phyloP scores from a whole-genome alignment of 2,888 invertebrate species.

The Rhamnusium bicolor region DNA sequence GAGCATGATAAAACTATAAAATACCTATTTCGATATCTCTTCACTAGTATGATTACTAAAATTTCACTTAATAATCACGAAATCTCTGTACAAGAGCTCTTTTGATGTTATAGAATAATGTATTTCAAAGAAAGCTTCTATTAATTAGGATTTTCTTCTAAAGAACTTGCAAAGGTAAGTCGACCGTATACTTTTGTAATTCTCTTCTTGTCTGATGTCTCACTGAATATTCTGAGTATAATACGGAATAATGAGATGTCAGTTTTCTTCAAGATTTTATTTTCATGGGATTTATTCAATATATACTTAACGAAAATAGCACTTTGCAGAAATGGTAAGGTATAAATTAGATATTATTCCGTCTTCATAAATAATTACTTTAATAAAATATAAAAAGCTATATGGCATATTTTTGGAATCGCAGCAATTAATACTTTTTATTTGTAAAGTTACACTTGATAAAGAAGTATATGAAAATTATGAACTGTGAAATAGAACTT shows the following conservation, averaged over 20 bases:
- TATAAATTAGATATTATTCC: not conserved
- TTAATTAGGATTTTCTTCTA: slow-evolving; percentile 20
- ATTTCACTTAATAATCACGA: not conserved
- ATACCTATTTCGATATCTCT: not conserved
- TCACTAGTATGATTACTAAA: not conserved
- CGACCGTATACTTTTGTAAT: slow-evolving; percentile 21
- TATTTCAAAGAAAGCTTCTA: slow-evolving; percentile 18
- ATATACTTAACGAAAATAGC: slow-evolving; percentile 4
- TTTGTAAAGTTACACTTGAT: too few relatives aligned
- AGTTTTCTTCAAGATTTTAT: slow-evolving; percentile 13
- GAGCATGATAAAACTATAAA: not conserved
- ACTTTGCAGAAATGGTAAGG: not conserved
- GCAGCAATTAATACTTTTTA: too few relatives aligned
- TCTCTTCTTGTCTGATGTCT: slow-evolving; percentile 20
- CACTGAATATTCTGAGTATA: slow-evolving; percentile 15
- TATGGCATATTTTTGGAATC: too few relatives aligned
- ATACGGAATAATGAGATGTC: slow-evolving; percentile 25
- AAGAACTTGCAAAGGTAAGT: slow-evolving; percentile 24
- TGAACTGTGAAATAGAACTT: too few relatives aligned
- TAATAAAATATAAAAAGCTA: too few relatives aligned
- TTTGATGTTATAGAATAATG: slow-evolving; percentile 11
- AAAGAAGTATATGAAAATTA: too few relatives aligned
- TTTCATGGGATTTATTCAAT: slow-evolving; percentile 7
- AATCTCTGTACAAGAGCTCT: not conserved
- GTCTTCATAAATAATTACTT: not conserved